These are phyloP conservation scores for Parnassius orleans DNA, from an alignment of 2,888 invertebrate species.

Conservation along the genomic window DNA sequence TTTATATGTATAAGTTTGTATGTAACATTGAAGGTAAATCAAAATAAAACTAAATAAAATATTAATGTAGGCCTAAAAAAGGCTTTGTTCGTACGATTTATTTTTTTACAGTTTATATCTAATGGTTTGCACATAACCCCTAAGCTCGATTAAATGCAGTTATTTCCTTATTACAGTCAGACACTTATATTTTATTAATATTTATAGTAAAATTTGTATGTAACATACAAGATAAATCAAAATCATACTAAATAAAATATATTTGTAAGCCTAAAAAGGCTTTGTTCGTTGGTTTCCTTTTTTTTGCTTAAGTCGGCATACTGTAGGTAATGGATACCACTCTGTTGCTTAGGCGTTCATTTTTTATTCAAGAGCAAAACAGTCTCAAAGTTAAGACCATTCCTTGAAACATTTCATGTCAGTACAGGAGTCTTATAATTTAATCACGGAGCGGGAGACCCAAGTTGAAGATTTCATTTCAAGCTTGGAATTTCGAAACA, in stretches of 20 bases:
- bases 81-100: not conserved
- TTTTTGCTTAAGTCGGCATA: slow-evolving; percentile 12
- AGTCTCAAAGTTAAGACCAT: slow-evolving; percentile 19
- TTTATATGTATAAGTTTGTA: slow-evolving; percentile 2
- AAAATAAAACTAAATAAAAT: no score
- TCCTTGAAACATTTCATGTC: slow-evolving; percentile 17
- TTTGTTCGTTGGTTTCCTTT: slow-evolving; percentile 8
- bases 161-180: no score
- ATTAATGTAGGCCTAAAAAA: not conserved
- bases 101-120: no score
- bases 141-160: no score
- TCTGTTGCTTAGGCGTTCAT: slow-evolving; percentile 24
- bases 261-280: not conserved
- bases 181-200: no score
- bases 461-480: not conserved
- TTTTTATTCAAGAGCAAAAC: slow-evolving; percentile 23
- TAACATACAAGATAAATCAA: slow-evolving; percentile 4
- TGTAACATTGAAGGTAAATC: slow-evolving; percentile 4
- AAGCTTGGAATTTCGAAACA: not conserved
- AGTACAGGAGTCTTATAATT: slow-evolving; percentile 13
- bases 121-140: no score
- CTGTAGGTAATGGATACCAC: slow-evolving; percentile 25
- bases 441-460: slow-evolving; percentile 1
- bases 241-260: no score
- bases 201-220: not conserved